Evolutionary conservation across 2,113 vertebrate species (phyloP).

Genomic region (Fulmarus glacialis): DNA sequence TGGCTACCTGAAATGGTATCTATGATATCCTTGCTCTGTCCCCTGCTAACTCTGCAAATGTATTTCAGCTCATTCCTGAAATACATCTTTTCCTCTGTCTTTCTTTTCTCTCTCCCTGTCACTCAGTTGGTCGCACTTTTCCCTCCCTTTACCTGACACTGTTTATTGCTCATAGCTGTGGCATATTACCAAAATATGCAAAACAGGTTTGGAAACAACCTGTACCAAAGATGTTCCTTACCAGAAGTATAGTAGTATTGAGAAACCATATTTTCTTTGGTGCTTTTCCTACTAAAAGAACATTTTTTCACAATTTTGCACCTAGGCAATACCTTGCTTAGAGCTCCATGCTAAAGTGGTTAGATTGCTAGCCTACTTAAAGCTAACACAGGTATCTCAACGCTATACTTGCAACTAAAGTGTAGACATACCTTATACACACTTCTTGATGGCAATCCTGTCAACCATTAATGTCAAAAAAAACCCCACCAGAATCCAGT

Average conservation of each 20-base stretch:
- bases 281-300: background rate
- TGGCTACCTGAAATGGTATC: background rate
- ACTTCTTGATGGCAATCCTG: slow-evolving; percentile 6
- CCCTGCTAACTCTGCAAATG: background rate
- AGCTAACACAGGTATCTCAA: background rate
- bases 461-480: background rate
- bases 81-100: background rate
- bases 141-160: background rate
- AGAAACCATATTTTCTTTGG: background rate
- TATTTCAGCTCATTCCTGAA: background rate
- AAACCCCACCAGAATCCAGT: background rate
- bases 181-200: background rate
- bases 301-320: background rate
- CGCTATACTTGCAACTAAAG: background rate
- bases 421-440: background rate
- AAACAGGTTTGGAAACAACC: background rate
- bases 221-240: background rate
- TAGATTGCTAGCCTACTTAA: background rate
- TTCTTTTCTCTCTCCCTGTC: background rate
- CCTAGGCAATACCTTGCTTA: background rate
- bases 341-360: background rate
- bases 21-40: background rate
- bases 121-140: background rate
- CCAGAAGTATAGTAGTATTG: background rate
- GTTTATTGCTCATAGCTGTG: background rate